phyloP scores from a whole-genome alignment of 2,113 vertebrate genomes.

The Scortum barcoo region DNA sequence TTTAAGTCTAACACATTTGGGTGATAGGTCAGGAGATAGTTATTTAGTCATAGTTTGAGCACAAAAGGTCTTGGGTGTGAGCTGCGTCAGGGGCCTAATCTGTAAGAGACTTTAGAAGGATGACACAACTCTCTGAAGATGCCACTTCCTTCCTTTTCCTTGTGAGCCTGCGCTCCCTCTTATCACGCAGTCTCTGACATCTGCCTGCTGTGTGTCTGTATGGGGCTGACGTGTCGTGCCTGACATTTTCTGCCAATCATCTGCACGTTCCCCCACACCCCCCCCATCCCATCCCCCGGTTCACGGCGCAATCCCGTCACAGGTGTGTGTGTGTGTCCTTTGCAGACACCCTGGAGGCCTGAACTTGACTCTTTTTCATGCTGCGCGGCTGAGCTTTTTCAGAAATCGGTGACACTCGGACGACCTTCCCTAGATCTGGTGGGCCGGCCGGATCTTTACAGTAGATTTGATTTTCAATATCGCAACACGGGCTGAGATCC shows the following conservation, averaged over 20 bases:
- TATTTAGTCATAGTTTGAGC: constrained; percentile 41
- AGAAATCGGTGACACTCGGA: constrained; percentile 29
- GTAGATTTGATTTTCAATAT: constrained; percentile 82
- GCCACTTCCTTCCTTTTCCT: constrained; percentile 54
- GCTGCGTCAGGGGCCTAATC: constrained; percentile 48
- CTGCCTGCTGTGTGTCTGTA: constrained; percentile 70
- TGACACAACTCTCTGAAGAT: constrained; percentile 73
- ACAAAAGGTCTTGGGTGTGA: constrained; percentile 43
- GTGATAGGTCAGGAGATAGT: constrained; percentile 57
- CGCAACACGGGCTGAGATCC: constrained; percentile 35
- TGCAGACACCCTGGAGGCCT: constrained; percentile 62
- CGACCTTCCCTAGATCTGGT: constrained; percentile 68
- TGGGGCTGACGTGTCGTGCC: constrained; percentile 46
- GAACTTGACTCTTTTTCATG: constrained; percentile 24
- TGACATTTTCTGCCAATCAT: constrained; percentile 80
- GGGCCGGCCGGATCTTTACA: constrained; percentile 60
- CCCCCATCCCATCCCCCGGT: constrained; percentile 2
- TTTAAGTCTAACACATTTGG: constrained; percentile 46
- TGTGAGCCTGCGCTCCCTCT: constrained; percentile 53
- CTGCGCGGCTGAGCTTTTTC: constrained; percentile 34
- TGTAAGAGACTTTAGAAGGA: constrained; percentile 50
- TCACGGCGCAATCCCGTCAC: constrained; percentile 51
- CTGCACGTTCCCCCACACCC: neutral
- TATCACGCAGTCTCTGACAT: constrained; percentile 71
- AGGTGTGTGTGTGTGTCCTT: constrained; percentile 72